A percentile compares a stretch with the other conserved stretches of the same genome.
Conservation (phyloP, 2,113 vertebrate species). For the Phalacrocorax pelagicus region DNA sequence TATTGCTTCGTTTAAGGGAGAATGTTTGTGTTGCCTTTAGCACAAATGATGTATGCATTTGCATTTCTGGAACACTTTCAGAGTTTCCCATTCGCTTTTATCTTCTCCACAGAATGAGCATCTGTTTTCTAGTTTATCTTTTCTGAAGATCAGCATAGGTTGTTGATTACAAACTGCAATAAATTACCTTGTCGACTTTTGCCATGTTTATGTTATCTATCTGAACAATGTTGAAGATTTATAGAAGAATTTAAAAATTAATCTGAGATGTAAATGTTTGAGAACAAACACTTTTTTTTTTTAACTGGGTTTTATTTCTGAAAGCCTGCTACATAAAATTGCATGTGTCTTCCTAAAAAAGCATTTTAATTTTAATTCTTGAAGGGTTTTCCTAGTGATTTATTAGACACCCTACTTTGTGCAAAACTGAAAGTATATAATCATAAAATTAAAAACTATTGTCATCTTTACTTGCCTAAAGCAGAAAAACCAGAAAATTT, state of each 20-base stretch:
- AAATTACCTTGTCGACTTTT: constrained; percentile 51
- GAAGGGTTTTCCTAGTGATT: neutral
- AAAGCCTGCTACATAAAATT: neutral
- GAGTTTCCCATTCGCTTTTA: constrained; percentile 42
- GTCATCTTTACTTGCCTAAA: neutral
- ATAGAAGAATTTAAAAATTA: constrained; percentile 26
- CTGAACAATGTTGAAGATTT: constrained; percentile 33
- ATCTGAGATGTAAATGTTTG: neutral
- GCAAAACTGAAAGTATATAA: neutral
- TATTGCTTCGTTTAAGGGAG: neutral
- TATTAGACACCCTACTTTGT: neutral
- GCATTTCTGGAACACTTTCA: constrained; percentile 55
- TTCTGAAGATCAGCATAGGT: constrained; percentile 26
- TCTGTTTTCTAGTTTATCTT: constrained; percentile 41
- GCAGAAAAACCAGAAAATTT: neutral
- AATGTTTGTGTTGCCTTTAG: constrained; percentile 42
- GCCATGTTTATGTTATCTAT: neutral
- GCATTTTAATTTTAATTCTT: neutral
- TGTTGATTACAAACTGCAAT: constrained; percentile 18
- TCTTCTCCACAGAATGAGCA: constrained; percentile 8
- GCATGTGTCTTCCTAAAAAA: neutral
- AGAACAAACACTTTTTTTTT: neutral
- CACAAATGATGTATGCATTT: constrained; percentile 42
- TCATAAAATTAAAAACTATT: neutral
- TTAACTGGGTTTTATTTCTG: neutral